Evolutionary conservation across 64 coral and sea anemone species (phyloP), one percentile per base, ranked within the genome.

Genomic region (Montipora efflorescens): DNA sequence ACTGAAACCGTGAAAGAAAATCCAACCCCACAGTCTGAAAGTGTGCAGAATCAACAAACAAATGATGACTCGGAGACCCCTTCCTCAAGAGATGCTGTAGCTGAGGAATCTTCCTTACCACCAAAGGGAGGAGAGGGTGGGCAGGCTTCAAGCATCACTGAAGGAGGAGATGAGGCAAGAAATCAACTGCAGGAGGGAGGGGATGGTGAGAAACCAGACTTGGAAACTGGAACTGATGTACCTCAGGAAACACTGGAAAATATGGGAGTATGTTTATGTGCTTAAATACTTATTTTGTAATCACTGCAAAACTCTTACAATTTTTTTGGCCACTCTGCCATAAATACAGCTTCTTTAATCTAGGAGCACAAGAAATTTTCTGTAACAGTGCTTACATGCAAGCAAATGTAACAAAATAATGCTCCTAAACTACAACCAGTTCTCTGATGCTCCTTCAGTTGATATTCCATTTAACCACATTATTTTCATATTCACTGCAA

Each of bases 121-220:
- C 77, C 79, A 76, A 77, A 88, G 45, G 76, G 71, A 89, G 90
- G 75, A 89, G 85, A 76, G n/a, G 74, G 45, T 51, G 68, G 21
- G 59, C 59, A 51, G 20, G 52, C 57, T 50, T 7, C 82, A 76
- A 76, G 21, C 12, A 50, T 14, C 57, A 19, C 71, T 7, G 77
- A 5, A 70, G 25, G 3, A 44, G 79, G 53, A 59, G 74, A 92
- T 71, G 76, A 19, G 10, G 14, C 52, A 50, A 36, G 28, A 36
- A 59, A 73, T 16, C 79, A 92, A 69, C 9, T 64, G 20, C 47
- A 85, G 70, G 72, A 67, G 44, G 74, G 19, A 85, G 73, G 44
- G 6, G 82, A 71, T 4, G 16, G 66, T 21, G 45, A 71, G 46
- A 86, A 86, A 15, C 13, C 47, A 49, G 66, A 71, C 19, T 12